These are phyloP conservation scores for Clarias platycephalus DNA, from an alignment of 2,797 vertebrate genomes.

Conservation along the genomic window DNA sequence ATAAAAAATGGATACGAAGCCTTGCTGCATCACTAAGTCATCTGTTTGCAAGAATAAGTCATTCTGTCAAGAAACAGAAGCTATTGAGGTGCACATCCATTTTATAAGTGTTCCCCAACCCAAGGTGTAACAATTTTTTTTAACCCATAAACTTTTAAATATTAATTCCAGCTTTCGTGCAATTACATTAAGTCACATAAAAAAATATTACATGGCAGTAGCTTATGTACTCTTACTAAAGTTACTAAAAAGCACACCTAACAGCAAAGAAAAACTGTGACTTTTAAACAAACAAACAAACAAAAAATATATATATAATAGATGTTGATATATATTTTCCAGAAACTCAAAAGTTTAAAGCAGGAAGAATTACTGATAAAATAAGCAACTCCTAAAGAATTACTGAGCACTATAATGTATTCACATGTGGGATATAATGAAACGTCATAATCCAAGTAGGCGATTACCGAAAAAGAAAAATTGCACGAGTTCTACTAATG, in stretches of 20 bases:
- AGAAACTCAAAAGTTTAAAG: neutral
- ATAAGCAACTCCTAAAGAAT: neutral
- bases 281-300: neutral
- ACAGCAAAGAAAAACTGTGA: neutral
- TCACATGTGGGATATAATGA: neutral
- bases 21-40: conserved; percentile 23
- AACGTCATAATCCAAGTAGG: neutral
- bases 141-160: no score
- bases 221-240: neutral
- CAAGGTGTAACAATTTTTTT: neutral
- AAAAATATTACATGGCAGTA: neutral
- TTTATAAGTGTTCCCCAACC: neutral
- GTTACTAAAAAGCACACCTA: neutral
- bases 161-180: neutral
- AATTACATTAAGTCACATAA: neutral
- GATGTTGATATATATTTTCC: neutral
- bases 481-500: neutral
- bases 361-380: neutral
- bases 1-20: neutral
- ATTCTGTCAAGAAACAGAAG: neutral
- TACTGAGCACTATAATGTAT: neutral
- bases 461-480: neutral
- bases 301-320: no score
- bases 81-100: neutral
- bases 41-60: conserved; percentile 7